These are phyloP conservation scores for Bufo gargarizans DNA, from an alignment of 2,113 vertebrate genomes.

Conservation along the genomic window DNA sequence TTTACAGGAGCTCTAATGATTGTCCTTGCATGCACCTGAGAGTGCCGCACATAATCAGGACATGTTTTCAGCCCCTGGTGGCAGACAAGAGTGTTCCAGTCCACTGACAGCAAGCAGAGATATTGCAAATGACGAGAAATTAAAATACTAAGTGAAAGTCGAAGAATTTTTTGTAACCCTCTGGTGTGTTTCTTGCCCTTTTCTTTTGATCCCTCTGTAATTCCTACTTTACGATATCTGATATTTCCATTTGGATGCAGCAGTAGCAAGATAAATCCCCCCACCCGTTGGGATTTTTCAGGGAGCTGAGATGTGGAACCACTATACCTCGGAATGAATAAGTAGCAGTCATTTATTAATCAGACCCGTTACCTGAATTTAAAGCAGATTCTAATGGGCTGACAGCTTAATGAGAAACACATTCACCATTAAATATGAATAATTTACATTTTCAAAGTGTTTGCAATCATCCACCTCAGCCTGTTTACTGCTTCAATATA, in stretches of 20 bases:
- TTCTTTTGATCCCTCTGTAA: too few relatives aligned
- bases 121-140: too few relatives aligned
- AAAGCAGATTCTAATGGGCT: slow-evolving; percentile 15
- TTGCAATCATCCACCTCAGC: not conserved
- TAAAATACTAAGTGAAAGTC: too few relatives aligned
- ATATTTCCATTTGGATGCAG: not conserved
- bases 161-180: too few relatives aligned
- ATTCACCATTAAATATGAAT: not conserved
- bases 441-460: slow-evolving; percentile 32
- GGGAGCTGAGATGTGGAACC: not conserved
- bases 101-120: too few relatives aligned
- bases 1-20: too few relatives aligned
- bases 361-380: slow-evolving; percentile 19
- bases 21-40: too few relatives aligned
- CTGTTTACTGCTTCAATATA: not conserved
- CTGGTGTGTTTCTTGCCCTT: too few relatives aligned
- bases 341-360: slow-evolving; percentile 27
- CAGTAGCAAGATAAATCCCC: not conserved
- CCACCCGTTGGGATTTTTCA: not conserved
- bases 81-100: too few relatives aligned
- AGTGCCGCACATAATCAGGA: too few relatives aligned
- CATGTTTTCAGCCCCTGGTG: too few relatives aligned
- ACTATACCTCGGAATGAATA: slow-evolving; percentile 7
- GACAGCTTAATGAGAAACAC: slow-evolving; percentile 21
- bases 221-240: not conserved